phyloP scores from a whole-genome alignment of 2,797 vertebrate genomes.

The Microchirus variegatus region DNA sequence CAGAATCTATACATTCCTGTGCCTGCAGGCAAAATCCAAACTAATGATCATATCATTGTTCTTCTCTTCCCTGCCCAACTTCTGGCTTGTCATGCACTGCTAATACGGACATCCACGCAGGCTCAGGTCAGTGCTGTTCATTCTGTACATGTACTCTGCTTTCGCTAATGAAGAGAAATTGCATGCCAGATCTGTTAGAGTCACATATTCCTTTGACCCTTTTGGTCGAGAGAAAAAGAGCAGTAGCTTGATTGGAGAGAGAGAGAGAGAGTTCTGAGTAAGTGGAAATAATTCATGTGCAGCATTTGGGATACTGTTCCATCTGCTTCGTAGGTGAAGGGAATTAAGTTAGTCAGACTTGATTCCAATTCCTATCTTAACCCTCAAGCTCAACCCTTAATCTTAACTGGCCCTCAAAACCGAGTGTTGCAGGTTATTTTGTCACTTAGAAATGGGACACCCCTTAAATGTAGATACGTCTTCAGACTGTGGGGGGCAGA shows the following conservation, averaged over 20 bases:
- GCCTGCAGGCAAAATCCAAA: slow-evolving; percentile 70
- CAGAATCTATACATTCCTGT: slow-evolving; percentile 58
- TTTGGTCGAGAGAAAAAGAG: slow-evolving; percentile 31
- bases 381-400: no score
- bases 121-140: slow-evolving; percentile 96
- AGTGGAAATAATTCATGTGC: slow-evolving; percentile 39
- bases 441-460: no score
- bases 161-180: slow-evolving; percentile 72
- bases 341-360: slow-evolving; percentile 33
- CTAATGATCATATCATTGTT: slow-evolving; percentile 91
- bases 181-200: slow-evolving; percentile 63
- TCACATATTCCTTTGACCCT: slow-evolving; percentile 35
- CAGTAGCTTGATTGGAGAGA: slow-evolving; percentile 41
- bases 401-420: no score
- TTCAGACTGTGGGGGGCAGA: no score
- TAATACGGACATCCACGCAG: slow-evolving; percentile 97
- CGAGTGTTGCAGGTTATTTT: no score
- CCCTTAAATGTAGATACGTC: no score
- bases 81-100: slow-evolving; percentile 93
- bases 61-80: slow-evolving; percentile 78
- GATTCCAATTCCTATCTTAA: no score
- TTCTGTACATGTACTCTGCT: slow-evolving; percentile 83
- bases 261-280: slow-evolving; percentile 10
- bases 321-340: slow-evolving; percentile 39
- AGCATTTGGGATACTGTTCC: slow-evolving; percentile 45